These are phyloP conservation scores for Lonchura striata DNA, from an alignment of 2,113 vertebrate genomes.

Conservation along the genomic window DNA sequence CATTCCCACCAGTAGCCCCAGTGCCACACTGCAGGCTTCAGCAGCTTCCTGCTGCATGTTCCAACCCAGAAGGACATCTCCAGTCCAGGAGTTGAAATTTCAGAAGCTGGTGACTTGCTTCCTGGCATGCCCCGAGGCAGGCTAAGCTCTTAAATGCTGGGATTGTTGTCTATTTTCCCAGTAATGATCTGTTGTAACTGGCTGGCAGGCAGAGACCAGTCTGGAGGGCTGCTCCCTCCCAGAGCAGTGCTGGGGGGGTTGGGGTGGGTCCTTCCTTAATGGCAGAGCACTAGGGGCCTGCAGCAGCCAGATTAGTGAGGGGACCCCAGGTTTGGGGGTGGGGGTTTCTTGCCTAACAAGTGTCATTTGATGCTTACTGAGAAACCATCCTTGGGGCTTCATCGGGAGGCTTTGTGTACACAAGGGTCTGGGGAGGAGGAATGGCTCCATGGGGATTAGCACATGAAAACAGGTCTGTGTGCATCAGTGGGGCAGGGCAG, in stretches of 20 bases:
- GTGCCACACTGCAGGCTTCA: background rate
- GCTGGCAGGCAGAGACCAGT: conserved; percentile 50
- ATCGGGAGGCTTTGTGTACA: conserved; percentile 16
- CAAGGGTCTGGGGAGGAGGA: conserved; percentile 25
- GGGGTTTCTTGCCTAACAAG: background rate
- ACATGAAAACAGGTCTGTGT: background rate
- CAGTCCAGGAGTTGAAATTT: background rate
- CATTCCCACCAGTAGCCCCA: background rate
- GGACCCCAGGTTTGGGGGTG: background rate
- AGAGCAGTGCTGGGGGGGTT: background rate
- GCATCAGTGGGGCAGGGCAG: background rate
- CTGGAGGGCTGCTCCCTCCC: conserved; percentile 20
- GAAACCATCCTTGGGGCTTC: conserved; percentile 41
- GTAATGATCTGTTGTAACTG: conserved; percentile 42
- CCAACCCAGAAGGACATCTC: conserved; percentile 1
- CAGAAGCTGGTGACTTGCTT: conserved; percentile 23
- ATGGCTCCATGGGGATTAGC: conserved; percentile 55
- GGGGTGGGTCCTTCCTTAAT: conserved; percentile 24
- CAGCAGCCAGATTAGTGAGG: conserved; percentile 22
- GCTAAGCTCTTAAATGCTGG: conserved; percentile 45
- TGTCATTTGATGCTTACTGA: conserved; percentile 52
- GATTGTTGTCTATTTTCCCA: conserved; percentile 26
- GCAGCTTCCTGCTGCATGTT: background rate
- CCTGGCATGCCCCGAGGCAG: conserved; percentile 14
- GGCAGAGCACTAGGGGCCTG: background rate